Evolutionary conservation across 1,140 invertebrate genomes (phyloP).

Genomic region (Drosophila pallidifrons): DNA sequence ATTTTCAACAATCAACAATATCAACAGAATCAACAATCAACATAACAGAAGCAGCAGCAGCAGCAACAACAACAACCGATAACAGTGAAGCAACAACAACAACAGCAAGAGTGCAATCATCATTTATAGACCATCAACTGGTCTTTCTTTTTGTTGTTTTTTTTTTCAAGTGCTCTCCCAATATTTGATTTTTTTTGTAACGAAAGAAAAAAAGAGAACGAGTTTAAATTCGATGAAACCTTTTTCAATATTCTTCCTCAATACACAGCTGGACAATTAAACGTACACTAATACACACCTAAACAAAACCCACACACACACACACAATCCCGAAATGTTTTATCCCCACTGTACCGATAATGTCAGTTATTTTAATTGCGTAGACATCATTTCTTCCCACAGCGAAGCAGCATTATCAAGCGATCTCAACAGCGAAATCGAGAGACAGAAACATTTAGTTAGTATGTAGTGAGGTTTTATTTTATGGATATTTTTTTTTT

Average conservation of each 20-base stretch:
- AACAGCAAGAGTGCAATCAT: slow-evolving; percentile 4
- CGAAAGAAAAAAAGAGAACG: neutral
- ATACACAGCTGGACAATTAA: neutral
- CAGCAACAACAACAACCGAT: slow-evolving; percentile 34
- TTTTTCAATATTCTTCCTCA: neutral
- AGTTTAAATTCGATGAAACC: no score
- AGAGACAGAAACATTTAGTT: slow-evolving; percentile 66
- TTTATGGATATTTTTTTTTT: slow-evolving; percentile 20
- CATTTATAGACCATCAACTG: slow-evolving; percentile 29
- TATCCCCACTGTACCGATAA: slow-evolving; percentile 13
- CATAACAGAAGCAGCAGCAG: slow-evolving; percentile 15
- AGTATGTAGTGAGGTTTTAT: slow-evolving; percentile 60
- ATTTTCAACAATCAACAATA: slow-evolving; percentile 62
- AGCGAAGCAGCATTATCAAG: slow-evolving; percentile 53
- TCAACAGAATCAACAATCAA: slow-evolving; percentile 61
- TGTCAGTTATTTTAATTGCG: slow-evolving; percentile 71
- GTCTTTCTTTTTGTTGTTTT: slow-evolving; percentile 22
- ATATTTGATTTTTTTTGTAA: neutral
- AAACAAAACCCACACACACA: slow-evolving; percentile 2
- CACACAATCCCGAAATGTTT: slow-evolving; percentile 21
- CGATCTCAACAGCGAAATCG: slow-evolving; percentile 56
- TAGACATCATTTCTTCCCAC: slow-evolving; percentile 77
- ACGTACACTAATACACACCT: slow-evolving; percentile 3
- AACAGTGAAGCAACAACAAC: slow-evolving; percentile 7
- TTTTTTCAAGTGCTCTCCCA: slow-evolving; percentile 24